phyloP scores from a whole-genome alignment of 2,113 vertebrate genomes.

The Silurus asotus region DNA sequence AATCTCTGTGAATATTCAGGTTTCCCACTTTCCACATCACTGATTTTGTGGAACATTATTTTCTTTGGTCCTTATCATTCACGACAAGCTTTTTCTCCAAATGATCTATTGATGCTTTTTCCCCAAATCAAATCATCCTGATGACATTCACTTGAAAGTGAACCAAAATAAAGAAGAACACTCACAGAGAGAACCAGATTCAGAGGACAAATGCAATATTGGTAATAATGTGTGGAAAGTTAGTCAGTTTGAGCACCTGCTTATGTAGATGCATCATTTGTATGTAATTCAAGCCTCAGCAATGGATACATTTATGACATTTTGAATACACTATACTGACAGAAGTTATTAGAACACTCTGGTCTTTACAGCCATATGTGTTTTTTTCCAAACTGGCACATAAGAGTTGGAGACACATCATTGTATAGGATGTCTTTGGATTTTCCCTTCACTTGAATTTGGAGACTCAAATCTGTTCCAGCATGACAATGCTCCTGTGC shows the following conservation, averaged over 20 bases:
- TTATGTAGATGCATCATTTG: not conserved
- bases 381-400: too few relatives aligned
- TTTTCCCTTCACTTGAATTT: too few relatives aligned
- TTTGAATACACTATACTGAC: too few relatives aligned
- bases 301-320: not conserved
- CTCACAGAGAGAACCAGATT: not conserved
- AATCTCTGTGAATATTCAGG: not conserved
- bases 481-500: too few relatives aligned
- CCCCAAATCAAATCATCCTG: conserved; percentile 6
- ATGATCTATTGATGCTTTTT: conserved; percentile 25
- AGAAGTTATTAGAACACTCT: too few relatives aligned
- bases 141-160: conserved; percentile 8
- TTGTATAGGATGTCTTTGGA: too few relatives aligned
- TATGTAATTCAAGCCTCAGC: not conserved
- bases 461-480: too few relatives aligned
- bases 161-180: not conserved
- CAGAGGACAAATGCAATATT: not conserved
- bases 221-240: not conserved
- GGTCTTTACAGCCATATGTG: too few relatives aligned
- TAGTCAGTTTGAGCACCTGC: not conserved
- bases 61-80: not conserved
- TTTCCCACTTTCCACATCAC: not conserved
- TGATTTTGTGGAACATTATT: not conserved
- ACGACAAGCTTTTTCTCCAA: not conserved
- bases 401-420: too few relatives aligned